Conservation (phyloP, 2,888 invertebrate genomes). For the Heliconius ismenius region DNA sequence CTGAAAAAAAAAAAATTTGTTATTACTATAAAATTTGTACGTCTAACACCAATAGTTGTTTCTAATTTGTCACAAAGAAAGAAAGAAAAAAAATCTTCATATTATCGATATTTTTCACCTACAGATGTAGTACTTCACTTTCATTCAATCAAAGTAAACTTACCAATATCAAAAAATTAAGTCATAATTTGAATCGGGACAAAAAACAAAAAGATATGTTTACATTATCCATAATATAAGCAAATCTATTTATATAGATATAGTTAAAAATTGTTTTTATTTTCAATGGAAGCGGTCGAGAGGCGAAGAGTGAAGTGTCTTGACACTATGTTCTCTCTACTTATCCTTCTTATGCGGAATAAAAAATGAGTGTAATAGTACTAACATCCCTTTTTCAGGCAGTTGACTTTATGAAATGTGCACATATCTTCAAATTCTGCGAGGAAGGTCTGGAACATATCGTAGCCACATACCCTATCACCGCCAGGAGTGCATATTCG, state of each 20-base stretch:
- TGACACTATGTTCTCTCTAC: too few relatives aligned
- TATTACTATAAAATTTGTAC: neutral
- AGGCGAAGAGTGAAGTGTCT: too few relatives aligned
- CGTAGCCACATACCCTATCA: conserved; percentile 55
- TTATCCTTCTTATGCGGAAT: too few relatives aligned
- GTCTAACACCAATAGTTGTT: neutral
- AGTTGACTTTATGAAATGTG: conserved; percentile 56
- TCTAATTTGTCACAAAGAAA: neutral
- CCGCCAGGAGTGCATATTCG: conserved; percentile 48
- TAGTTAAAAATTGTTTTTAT: neutral
- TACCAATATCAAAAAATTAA: too few relatives aligned
- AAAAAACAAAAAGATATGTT: too few relatives aligned
- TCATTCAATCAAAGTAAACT: too few relatives aligned
- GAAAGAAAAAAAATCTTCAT: too few relatives aligned
- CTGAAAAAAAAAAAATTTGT: conserved; percentile 48
- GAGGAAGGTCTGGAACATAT: conserved; percentile 46
- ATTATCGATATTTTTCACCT: too few relatives aligned
- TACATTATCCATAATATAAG: neutral
- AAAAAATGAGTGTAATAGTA: conserved; percentile 23
- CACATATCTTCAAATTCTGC: conserved; percentile 58
- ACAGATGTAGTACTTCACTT: too few relatives aligned
- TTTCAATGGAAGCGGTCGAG: neutral
- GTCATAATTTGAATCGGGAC: too few relatives aligned
- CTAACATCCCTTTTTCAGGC: conserved; percentile 54
- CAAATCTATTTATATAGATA: neutral